Conservation (phyloP, 2,113 vertebrate species). For the Drymodes brunneopygia region DNA sequence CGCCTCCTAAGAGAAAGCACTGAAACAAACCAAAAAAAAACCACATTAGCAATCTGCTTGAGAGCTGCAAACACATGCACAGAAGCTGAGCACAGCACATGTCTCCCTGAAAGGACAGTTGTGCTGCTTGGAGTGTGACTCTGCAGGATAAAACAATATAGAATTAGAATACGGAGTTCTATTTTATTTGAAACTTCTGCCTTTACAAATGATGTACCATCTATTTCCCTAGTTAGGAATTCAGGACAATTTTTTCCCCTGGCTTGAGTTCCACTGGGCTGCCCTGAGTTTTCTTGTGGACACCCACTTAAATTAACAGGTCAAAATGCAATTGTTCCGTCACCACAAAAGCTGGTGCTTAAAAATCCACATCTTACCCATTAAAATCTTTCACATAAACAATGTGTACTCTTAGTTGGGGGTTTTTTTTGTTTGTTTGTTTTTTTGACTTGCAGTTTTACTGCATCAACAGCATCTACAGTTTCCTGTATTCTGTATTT, state of each 20-base stretch:
- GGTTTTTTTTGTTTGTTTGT: accelerated
- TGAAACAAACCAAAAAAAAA: not conserved
- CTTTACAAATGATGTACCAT: not conserved
- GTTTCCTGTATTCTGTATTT: not conserved
- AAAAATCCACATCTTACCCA: not conserved
- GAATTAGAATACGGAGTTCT: not conserved
- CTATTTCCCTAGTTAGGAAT: not conserved
- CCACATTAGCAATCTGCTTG: not conserved
- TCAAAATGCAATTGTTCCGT: not conserved
- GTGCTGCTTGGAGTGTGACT: not conserved
- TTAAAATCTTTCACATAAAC: not conserved
- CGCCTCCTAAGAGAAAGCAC: not conserved
- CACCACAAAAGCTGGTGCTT: not conserved
- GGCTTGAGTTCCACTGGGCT: not conserved
- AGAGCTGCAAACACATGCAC: not conserved
- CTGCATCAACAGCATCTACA: not conserved
- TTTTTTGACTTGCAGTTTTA: not conserved
- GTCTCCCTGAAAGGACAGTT: not conserved
- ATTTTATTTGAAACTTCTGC: not conserved
- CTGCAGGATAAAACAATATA: not conserved
- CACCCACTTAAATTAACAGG: not conserved
- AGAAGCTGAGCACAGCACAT: not conserved
- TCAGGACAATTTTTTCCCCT: not conserved
- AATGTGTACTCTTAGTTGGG: not conserved
- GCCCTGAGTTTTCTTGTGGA: not conserved